phyloP scores from a whole-genome alignment of 2,888 invertebrate species.

The Chaitophorus viminalis region DNA sequence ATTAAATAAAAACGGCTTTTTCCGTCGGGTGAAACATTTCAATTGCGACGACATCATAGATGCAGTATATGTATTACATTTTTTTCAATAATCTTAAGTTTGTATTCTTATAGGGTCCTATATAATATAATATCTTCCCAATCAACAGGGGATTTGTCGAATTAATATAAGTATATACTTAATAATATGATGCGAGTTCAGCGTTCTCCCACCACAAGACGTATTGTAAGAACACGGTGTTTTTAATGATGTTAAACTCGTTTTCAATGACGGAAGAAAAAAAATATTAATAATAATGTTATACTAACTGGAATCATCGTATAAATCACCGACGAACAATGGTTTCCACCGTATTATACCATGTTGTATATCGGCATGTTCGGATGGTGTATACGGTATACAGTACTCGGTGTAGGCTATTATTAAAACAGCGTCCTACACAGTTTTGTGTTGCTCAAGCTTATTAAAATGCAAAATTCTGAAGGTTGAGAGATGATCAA shows the following conservation, averaged over 20 bases:
- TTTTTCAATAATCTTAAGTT: constrained; percentile 1
- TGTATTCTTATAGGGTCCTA: neutral
- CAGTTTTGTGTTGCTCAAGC: no score
- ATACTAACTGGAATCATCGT: neutral
- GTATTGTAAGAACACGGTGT: neutral
- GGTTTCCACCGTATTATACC: no score
- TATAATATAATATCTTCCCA: neutral
- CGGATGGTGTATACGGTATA: no score
- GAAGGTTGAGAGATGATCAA: no score
- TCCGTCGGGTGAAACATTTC: neutral
- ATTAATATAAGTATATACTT: neutral
- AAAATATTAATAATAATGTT: no score
- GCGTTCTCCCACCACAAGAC: neutral
- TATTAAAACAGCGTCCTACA: no score
- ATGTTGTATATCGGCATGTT: no score
- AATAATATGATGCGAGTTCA: neutral
- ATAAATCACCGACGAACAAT: no score
- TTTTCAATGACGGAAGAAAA: neutral
- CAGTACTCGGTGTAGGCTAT: no score
- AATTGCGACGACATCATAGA: neutral
- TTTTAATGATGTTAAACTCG: neutral
- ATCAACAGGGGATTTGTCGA: constrained; percentile 8
- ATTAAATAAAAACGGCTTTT: constrained; percentile 18
- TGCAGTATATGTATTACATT: neutral
- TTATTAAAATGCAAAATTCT: no score